Base-by-base conservation (phyloP, 2,888 invertebrate genomes). In the Lypha dubia region DNA sequence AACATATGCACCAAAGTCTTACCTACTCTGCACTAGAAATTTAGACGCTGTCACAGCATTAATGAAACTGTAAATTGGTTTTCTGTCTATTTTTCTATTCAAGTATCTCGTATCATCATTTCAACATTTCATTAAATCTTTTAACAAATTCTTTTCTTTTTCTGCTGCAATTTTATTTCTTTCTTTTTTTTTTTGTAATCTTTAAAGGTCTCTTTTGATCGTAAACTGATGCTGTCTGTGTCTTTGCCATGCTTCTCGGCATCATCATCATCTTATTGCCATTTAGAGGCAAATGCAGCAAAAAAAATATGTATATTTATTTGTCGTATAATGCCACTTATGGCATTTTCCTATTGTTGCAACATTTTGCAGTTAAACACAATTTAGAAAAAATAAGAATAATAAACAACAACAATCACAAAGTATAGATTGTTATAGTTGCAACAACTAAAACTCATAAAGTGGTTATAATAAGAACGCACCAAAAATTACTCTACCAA, bases 341-440 rank as follows among this genome's bases (percentile, higher is more conserved):
- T 83, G 85, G 82, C 76, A 79, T 74, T 73, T 83, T 80, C 68
- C 79, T 73, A 75, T 75, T 70, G 75, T 83, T 84, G 85, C 86
- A 84, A 85, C 74, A 85, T 84, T 76, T 79, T 79, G 62, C 75
- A 56, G 41, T 17, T 73, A 65, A 65, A 89, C 85, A 87, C 88
- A 68, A 58, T 74, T 65, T 58, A 49, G 38, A 60, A 67, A 28
- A 46, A 32, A 79, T n/a, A n/a, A 9, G 35, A 62, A 62, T 65
- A 71, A n/a, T 77, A 71, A n/a, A 41, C 22, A 60, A 44, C 74
- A 75, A 75, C 70, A 68, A 35, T 58, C 24, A 76, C 49, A 63
- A 51, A 53, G 17, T 79, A 76, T 56, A 53, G 58, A 58, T 62
- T 85, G 84, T 71, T 87, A 83, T 79, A 87, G 86, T 88, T 89